Evolutionary conservation across 2,113 vertebrate genomes (phyloP), one percentile per base, ranked within the genome.

Genomic region (Notothenia coriiceps): DNA sequence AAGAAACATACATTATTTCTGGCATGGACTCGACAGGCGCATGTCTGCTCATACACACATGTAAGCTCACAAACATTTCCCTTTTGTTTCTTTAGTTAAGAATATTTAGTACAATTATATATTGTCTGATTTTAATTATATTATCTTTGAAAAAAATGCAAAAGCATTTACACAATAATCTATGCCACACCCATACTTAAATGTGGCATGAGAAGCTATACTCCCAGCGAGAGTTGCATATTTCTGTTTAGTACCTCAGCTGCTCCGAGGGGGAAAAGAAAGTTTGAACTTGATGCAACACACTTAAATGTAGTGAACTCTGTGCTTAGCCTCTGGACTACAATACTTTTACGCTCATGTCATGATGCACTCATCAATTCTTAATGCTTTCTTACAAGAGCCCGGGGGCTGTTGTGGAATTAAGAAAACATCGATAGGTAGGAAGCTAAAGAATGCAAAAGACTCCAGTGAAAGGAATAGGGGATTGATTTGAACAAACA

Each of bases 331-430:
- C 64, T 9, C 59, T 44, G 63, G 63, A 77, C 72, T 46, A 40
- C 56, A 78, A 61, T 25, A 54, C 76, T 18, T 54, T 70, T 40
- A 40, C 1, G 25, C 47, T 62, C 17, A 7, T 25, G 25, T 75
- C 62, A 56, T 47, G 46, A 72, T 60, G 63, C 75, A 70, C 52
- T 22, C 67, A 77, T 79, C 66, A 2, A 80, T 77, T 62, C 43
- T 60, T 70, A 70, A 82, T 74, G 69, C 47, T 70, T 57, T 82
- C 29, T 78, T 44, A 75, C 35, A 43, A 75, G 9, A 71, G 70
- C 66, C 44, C 0, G 4, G 3, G 3, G 49, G 74, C 72, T 76
- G 22, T 79, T 68, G 20, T 81, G 44, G 57, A 79, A 77, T 25
- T 69, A 55, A 57, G 55, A 68, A 46, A 68, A 63, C 78, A 56